phyloP scores from a whole-genome alignment of 2,888 invertebrate species.

The Coenonympha glycerion region DNA sequence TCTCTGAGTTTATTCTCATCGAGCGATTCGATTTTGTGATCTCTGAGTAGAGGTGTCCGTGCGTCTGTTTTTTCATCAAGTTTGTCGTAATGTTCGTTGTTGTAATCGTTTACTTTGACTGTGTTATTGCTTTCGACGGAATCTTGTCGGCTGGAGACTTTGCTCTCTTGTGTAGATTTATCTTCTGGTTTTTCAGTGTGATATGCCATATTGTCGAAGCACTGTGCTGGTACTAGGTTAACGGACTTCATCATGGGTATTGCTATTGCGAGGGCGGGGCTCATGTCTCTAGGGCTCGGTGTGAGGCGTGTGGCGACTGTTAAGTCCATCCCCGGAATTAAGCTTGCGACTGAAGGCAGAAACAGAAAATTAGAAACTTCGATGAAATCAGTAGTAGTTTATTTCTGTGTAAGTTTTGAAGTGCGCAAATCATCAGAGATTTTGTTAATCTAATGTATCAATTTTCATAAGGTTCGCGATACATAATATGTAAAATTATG shows the following conservation, averaged over 20 bases:
- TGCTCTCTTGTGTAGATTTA: constrained; percentile 41
- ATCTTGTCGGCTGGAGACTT: constrained; percentile 51
- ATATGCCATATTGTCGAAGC: constrained; percentile 71
- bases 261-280: constrained; percentile 78
- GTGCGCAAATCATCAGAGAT: too few species aligned
- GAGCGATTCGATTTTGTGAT: constrained; percentile 69
- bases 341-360: constrained; percentile 61
- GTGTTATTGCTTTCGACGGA: constrained; percentile 59
- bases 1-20: constrained; percentile 67
- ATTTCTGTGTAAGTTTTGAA: too few species aligned
- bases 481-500: too few species aligned
- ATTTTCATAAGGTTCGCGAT: too few species aligned
- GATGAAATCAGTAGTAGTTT: background rate
- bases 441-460: too few species aligned
- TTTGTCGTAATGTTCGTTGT: constrained; percentile 57
- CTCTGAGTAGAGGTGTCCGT: constrained; percentile 61
- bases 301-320: constrained; percentile 79
- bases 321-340: constrained; percentile 77
- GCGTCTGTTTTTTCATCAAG: constrained; percentile 62
- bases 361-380: constrained; percentile 10
- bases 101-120: constrained; percentile 56
- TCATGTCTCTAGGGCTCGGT: constrained; percentile 80
- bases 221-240: constrained; percentile 66
- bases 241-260: constrained; percentile 78
- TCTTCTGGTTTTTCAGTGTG: constrained; percentile 55